Evolutionary conservation across 35 echinoderm and acorn worm genomes (phyloP), one percentile per base, ranked within the genome.

Genomic region (Acanthaster planci): DNA sequence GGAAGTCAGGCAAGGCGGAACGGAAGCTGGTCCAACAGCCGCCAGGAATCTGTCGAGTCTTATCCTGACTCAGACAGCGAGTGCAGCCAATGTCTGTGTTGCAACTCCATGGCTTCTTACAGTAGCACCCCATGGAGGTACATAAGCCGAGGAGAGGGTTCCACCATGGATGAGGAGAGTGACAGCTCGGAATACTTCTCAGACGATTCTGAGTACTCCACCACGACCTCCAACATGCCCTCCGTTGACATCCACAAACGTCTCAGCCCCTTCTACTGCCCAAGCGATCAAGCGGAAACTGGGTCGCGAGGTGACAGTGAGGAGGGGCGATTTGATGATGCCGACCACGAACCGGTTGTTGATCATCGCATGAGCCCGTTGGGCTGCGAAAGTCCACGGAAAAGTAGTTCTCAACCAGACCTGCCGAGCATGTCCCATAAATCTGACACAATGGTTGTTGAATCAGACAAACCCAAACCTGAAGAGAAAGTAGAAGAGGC

Each of bases 131-230:
- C 92, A 2, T 89, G 86, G 87, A 84, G 87, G 34, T 83, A 83
- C 27, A 84, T 92, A 2, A 77, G 85, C 58, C 87, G 87, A 37
- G 76, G 82, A 52, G 86, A 89, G 12, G 84, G 82, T 38, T 87
- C 86, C 0, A 84, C 86, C n/a, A 57, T 82, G 35, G 83, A 87
- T 10, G 81, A 89, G 34, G 92, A 87, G 0, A 89, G 87, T 56
- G 92, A 93, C 78, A 93, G 86, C 32, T 93, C 92, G 0, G 87
- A 89, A 26, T 93, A 89, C 36, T 89, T 77, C 55, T 89, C 86
- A 56, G 64, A 72, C 64, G 92, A 93, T 75, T 93, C 86, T 40
- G 92, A 93, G 50, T 77, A 85, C 19, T 78, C 76, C 12, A 80
- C 83, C 17, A 59, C 56, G 1, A 67, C 78, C 7, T 67, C 60